A percentile compares a stretch with the other conserved stretches of the same genome.
These are phyloP conservation scores for Tylochromis polylepis DNA, from an alignment of 2,113 vertebrate genomes.

Conservation along the genomic window DNA sequence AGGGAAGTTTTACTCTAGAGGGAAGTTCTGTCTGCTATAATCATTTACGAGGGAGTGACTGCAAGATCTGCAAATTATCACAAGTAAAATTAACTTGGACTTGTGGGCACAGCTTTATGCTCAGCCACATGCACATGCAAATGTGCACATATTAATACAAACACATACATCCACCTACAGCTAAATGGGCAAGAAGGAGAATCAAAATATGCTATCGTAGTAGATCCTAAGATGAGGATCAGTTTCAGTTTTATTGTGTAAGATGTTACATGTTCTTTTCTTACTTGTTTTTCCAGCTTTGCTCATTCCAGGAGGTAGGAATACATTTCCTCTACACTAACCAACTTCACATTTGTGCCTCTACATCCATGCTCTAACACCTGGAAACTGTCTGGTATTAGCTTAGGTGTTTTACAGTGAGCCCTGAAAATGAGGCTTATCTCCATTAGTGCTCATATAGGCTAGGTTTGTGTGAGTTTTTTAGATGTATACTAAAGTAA, in stretches of 20 bases:
- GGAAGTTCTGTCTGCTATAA: constrained; percentile 36
- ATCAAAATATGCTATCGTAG: neutral
- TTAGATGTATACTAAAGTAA: constrained; percentile 38
- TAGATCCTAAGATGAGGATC: neutral
- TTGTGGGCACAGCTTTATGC: constrained; percentile 7
- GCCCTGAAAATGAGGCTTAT: neutral
- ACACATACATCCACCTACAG: neutral
- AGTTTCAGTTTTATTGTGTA: neutral
- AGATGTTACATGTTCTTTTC: neutral
- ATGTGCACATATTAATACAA: neutral
- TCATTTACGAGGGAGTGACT: constrained; percentile 46
- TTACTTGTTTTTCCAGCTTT: neutral
- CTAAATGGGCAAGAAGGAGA: neutral
- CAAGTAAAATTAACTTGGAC: constrained; percentile 32
- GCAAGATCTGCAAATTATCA: constrained; percentile 25
- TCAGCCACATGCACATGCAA: neutral
- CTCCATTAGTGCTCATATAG: neutral
- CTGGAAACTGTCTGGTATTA: neutral
- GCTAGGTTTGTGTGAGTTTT: constrained; percentile 1
- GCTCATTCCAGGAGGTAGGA: neutral
- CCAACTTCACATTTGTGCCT: neutral
- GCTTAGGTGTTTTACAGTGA: neutral
- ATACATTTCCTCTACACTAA: neutral
- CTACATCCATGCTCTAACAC: neutral
- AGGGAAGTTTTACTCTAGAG: constrained; percentile 11